Base-by-base conservation (phyloP, 2,888 invertebrate genomes). In the Creontiades dilutus region DNA sequence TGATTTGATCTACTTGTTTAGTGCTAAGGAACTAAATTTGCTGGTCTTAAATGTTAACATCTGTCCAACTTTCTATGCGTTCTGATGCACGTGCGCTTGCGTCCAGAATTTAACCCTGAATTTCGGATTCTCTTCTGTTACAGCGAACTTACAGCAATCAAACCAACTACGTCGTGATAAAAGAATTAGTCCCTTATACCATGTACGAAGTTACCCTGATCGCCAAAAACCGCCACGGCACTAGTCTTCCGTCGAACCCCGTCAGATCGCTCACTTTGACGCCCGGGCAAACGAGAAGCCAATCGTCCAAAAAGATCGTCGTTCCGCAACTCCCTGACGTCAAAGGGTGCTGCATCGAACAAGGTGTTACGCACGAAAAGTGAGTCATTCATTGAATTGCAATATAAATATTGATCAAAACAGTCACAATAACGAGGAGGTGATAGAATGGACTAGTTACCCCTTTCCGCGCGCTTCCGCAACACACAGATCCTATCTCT, bases 201-300 rank as follows among this genome's bases (percentile, higher is more conserved):
- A 97, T 97, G 97, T 97, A 97, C 93, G 96, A 97, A 92, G 94
- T 97, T 9, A 95, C 95, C 0, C 96, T 97, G 13, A 95, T 95
- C 0, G 96, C 97, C 0, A 94, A 94, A 88, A 97, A 97, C 93
- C 94, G 95, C 23, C 96, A 96, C 92, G 97, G 97, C 0, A 94
- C 95, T 0, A 97, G 97, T 93, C 93, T 97, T 91, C 96, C 97
- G 0, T 96, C 96, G 89, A 95, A 96, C 92, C 94, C 95, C 16
- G 94, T 97, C 46, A 95, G 97, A 93, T 95, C 96, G 0, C 93
- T 97, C 11, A 97, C 97, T 0, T 93, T 96, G 90, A 95, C 95
- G 2, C 95, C 95, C 23, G 95, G 95, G 0, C 91, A 91, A 68
- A 94, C 94, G 93, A 95, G 95, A 93, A 94, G 94, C 13, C 94